A percentile compares a stretch with the other conserved stretches of the same genome.
Conservation (phyloP, 2,113 vertebrate genomes). For the Chionis minor region DNA sequence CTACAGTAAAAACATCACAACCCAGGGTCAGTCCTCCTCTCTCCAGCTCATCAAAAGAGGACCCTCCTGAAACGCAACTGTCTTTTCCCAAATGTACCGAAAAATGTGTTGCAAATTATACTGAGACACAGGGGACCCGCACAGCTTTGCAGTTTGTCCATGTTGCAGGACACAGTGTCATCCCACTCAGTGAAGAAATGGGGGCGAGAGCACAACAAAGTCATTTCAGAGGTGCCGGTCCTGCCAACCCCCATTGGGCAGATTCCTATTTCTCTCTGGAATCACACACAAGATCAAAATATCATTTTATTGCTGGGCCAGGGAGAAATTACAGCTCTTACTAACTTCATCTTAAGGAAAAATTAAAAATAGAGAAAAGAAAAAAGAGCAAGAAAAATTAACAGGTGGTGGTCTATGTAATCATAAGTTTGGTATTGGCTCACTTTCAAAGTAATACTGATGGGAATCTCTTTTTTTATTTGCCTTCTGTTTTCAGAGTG, state of each 20-base stretch:
- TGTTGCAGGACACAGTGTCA: background rate
- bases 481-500: background rate
- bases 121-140: background rate
- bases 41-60: background rate
- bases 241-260: accelerated
- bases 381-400: background rate
- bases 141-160: background rate
- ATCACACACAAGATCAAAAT: background rate
- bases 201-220: background rate
- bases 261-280: background rate
- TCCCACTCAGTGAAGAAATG: background rate
- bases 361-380: background rate
- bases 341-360: background rate
- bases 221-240: background rate
- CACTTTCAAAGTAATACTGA: background rate
- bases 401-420: background rate
- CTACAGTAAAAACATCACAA: background rate
- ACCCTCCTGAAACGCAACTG: background rate
- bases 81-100: background rate
- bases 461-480: background rate
- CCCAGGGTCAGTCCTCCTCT: background rate
- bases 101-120: background rate
- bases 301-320: background rate
- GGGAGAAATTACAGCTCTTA: background rate
- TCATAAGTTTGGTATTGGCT: background rate